Evolutionary conservation across 1,140 invertebrate genomes (phyloP).

Genomic region (Drosophila micromelanica): DNA sequence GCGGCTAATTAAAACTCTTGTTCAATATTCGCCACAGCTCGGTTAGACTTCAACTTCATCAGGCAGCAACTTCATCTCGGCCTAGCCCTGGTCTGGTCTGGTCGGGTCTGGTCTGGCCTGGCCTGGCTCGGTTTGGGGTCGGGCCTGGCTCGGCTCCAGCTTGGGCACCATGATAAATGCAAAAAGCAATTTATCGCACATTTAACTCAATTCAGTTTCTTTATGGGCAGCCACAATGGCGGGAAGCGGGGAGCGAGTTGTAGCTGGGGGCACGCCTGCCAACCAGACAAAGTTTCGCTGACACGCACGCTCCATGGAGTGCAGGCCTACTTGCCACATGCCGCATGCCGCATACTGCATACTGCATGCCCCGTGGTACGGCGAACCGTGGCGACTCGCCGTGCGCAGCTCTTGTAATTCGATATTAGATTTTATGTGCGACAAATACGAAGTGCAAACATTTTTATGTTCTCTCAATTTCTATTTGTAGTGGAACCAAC

Average conservation of each 20-base stretch:
- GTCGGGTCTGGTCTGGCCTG: constrained; percentile 17
- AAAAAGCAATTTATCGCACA: constrained; percentile 84
- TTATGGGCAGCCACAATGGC: constrained; percentile 54
- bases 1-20: constrained; percentile 82
- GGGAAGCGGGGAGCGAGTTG: background rate
- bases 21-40: constrained; percentile 75
- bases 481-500: constrained; percentile 74
- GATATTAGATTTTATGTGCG: constrained; percentile 83
- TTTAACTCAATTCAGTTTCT: constrained; percentile 83
- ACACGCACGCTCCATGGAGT: constrained; percentile 47
- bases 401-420: constrained; percentile 63
- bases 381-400: constrained; percentile 32
- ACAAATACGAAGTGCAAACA: constrained; percentile 83
- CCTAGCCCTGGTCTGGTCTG: constrained; percentile 19
- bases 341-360: constrained; percentile 11
- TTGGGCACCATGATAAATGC: constrained; percentile 78
- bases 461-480: constrained; percentile 79
- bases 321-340: background rate
- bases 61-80: constrained; percentile 14
- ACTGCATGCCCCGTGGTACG: constrained; percentile 5
- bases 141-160: constrained; percentile 56
- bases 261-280: constrained; percentile 46
- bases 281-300: constrained; percentile 62
- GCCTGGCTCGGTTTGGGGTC: constrained; percentile 6
- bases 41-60: background rate